These are phyloP conservation scores for Daphoenositta chrysoptera DNA, from an alignment of 2,113 vertebrate genomes.

Conservation along the genomic window DNA sequence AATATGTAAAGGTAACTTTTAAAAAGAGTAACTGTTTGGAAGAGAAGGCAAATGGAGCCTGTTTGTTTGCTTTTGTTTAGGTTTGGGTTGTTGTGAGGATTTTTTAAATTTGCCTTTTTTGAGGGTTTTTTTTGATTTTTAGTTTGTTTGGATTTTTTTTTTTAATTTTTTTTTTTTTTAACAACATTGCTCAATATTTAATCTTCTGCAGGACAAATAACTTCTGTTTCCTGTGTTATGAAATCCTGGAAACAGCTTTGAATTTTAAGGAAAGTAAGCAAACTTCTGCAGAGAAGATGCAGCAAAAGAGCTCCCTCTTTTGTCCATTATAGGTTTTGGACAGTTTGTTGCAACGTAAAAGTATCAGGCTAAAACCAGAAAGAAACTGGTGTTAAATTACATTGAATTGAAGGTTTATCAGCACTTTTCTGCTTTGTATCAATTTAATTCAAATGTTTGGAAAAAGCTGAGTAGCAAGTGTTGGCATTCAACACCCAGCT, in stretches of 20 bases:
- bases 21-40: not conserved
- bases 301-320: slow-evolving; percentile 76
- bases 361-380: not conserved
- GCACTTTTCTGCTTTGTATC: slow-evolving; percentile 4
- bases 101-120: not conserved
- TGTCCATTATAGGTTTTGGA: slow-evolving; percentile 1
- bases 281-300: not conserved
- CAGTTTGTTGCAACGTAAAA: accelerated
- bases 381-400: not conserved
- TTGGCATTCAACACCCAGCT: not conserved
- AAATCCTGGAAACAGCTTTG: slow-evolving; percentile 66
- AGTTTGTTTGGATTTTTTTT: not conserved
- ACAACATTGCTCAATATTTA: slow-evolving; percentile 54
- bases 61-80: not conserved
- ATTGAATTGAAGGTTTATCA: not conserved
- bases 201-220: slow-evolving; percentile 59
- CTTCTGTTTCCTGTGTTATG: slow-evolving; percentile 76
- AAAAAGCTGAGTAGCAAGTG: not conserved
- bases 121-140: too few species aligned
- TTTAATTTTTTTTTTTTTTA: not conserved
- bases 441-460: not conserved
- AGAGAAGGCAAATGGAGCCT: not conserved
- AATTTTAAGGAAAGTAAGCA: not conserved
- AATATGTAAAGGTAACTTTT: not conserved
- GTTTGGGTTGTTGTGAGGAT: not conserved